Evolutionary conservation across 2,888 invertebrate genomes (phyloP).

Genomic region (Pristionchus mayeri): DNA sequence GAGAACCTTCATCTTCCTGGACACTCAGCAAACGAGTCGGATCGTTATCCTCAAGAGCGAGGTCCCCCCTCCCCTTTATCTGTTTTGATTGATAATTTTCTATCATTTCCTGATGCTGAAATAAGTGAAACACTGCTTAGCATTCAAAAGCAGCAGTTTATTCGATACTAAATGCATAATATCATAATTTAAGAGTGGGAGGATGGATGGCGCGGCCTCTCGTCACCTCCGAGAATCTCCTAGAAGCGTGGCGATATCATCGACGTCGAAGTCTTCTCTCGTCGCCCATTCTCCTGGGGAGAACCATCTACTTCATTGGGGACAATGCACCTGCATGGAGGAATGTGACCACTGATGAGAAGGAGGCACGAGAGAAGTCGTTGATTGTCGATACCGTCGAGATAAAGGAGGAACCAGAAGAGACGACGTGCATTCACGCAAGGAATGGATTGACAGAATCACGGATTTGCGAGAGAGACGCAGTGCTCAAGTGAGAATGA

Average conservation of each 20-base stretch:
- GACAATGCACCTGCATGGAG: neutral
- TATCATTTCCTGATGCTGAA: too few species aligned
- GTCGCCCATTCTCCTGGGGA: neutral
- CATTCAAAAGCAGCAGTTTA: too few species aligned
- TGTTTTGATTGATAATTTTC: too few species aligned
- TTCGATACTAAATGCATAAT: too few species aligned
- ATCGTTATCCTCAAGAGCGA: neutral
- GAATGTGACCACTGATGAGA: neutral
- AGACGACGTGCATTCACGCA: neutral
- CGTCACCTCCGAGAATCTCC: neutral
- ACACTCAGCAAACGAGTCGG: neutral
- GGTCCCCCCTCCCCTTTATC: neutral
- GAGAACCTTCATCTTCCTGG: too few species aligned
- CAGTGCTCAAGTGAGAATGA: neutral
- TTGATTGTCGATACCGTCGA: neutral
- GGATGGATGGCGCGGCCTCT: neutral
- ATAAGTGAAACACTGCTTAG: too few species aligned
- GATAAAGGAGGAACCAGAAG: neutral
- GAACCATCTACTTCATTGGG: neutral
- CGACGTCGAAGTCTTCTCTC: neutral
- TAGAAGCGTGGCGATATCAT: neutral
- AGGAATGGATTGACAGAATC: neutral
- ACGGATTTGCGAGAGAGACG: slow-evolving; percentile 7
- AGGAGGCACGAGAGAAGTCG: neutral
- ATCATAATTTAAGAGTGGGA: slow-evolving; percentile 14